Evolutionary conservation across 2,888 invertebrate species (phyloP), one percentile per base, ranked within the genome.

Genomic region (Drosophila affinis): DNA sequence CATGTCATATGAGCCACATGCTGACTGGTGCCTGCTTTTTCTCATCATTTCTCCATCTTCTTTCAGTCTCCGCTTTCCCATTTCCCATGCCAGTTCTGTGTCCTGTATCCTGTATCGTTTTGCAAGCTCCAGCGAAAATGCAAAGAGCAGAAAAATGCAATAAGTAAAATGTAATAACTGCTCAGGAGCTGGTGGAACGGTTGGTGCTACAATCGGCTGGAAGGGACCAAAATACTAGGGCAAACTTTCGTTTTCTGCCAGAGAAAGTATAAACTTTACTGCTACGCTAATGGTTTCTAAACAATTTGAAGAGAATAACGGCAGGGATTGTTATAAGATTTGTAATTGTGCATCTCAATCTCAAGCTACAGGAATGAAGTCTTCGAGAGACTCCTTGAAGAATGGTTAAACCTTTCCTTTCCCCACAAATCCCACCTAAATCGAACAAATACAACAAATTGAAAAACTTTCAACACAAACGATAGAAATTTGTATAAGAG

Each of bases 1-100:
- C 65, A 59, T 58, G 71, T 71, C 75, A 77, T 74, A 62, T 61
- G 72, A 67, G 71, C 79, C 82, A 82, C 76, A 76, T 83, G 80
- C 72, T 79, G 75, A 72, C 69, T 75, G 63, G 49, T 24, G 47
- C 72, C 45, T 27, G 10, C 27, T 46, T 27, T 45, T 18, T 17
- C 29, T 14, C 10, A 10, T n/a, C 45, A 21, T 45, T 29, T n/a
- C 27, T 39, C n/a, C 39, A n/a, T 39, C 39, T 39, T 48, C 59
- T 59, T 52, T 53, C 46, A 44, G 69, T 46, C 21, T 17, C 53
- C 29, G 14, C 14, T 34, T 57, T 68, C 45, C 44, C 27, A 17
- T 67, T 56, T 9, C 49, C 29, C 29, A 17, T 51, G 6, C 55
- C 18, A n/a, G 9, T 45, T 29, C 21, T 21, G 21, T 3, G 21